Evolutionary conservation across 37 sponge, comb jelly and placozoan genomes (phyloP).

Genomic region (Bolinopsis microptera): DNA sequence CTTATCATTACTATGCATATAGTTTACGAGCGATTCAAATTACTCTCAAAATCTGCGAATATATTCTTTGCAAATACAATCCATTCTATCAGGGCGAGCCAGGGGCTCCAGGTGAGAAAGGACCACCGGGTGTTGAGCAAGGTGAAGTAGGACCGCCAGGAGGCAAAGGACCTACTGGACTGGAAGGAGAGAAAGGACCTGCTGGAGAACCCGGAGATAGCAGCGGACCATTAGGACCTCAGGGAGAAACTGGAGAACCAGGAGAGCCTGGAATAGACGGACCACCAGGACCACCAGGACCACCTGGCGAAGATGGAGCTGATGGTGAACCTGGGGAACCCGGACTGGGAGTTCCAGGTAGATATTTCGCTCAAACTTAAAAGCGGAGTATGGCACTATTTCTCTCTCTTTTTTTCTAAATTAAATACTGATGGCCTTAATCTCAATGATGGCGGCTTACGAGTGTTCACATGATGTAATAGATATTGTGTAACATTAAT

Average conservation of each 20-base stretch:
- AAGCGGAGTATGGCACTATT: background rate
- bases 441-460: no score
- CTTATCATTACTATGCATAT: background rate
- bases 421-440: background rate
- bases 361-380: background rate
- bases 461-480: no score
- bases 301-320: slow-evolving; percentile 29
- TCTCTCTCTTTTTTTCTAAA: background rate
- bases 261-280: slow-evolving; percentile 41
- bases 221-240: background rate
- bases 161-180: background rate
- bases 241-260: background rate
- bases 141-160: background rate
- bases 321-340: slow-evolving; percentile 46
- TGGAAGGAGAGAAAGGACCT: background rate
- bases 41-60: no score
- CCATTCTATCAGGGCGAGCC: background rate
- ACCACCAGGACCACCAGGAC: slow-evolving; percentile 39
- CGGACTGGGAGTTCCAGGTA: background rate
- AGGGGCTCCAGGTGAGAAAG: background rate
- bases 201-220: slow-evolving; percentile 39
- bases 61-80: no score
- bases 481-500: no score
- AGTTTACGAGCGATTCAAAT: background rate
- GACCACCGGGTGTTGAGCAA: background rate